Base-by-base conservation (phyloP, 2,113 vertebrate species). In the Aplodontia rufa region DNA sequence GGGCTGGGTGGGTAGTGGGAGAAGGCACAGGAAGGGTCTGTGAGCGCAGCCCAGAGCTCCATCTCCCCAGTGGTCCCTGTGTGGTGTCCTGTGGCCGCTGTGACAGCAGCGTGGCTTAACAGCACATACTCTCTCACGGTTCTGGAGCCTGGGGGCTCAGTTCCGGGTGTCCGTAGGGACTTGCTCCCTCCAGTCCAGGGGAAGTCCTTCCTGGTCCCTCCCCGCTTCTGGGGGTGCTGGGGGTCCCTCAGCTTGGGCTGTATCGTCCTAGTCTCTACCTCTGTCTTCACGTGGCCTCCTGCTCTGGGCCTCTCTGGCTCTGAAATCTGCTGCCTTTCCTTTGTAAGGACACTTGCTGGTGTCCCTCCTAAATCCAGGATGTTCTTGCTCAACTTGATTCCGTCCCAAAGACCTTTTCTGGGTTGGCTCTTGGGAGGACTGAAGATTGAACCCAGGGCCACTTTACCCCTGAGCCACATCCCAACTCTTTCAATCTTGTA, bases 1-100 rank as follows among this genome's bases (percentile, higher is more conserved):
- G 45, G 75, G 28, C 4, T 12, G 83, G 69, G 71, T 22, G 10
- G 28, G 8, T 60, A 40, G 45, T 0, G 0, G 24, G 69, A 5
- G 26, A 14, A 26, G 8, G 42, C 40, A 0, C 16, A 0, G 1
- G 32, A 55, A 30, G 47, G 30, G 16, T 30, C 53, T 9, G 9
- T 1, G 19, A 17, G 6, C 8, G 26, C 2, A 19, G 5, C 55
- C 0, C 0, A 0, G 60, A 17, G 83, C 2, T 19, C 85, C 51
- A 0, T 30, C 40, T 20, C 22, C 26, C 75, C 12, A 0, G 10
- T 1, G 30, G 40, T 40, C 16, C 28, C 16, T 1, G 5, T 3
- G 37, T 7, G 3, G 17, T 32, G 35, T 45, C 79, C 42, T 16
- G 74, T 6, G 42, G 42, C 58, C 13, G 11, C 42, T 1, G 0